Evolutionary conservation across 2,797 vertebrate genomes (phyloP).

Genomic region (Coccyzus lansbergi): DNA sequence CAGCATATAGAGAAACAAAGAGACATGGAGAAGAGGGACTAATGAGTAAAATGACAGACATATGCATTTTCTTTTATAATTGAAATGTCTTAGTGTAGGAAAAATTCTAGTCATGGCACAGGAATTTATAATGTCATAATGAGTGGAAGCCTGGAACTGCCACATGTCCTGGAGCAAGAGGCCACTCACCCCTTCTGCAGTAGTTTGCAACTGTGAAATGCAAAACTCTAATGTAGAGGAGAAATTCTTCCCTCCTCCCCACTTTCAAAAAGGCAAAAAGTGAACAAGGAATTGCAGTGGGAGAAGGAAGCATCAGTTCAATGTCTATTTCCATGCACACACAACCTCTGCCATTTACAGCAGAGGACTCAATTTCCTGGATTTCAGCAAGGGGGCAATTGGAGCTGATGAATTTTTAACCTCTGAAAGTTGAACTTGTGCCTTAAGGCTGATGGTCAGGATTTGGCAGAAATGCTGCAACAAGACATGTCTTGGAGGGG

Average conservation of each 20-base stretch:
- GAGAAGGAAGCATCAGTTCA: background rate
- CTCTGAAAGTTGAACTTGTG: background rate
- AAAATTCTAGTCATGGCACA: background rate
- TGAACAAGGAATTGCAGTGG: background rate
- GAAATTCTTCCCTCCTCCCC: background rate
- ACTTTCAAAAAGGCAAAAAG: background rate
- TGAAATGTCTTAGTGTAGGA: background rate
- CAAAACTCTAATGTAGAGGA: background rate
- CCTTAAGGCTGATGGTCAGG: background rate
- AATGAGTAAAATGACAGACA: background rate
- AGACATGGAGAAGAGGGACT: background rate
- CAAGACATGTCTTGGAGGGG: background rate
- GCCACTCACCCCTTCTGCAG: background rate
- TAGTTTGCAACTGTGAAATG: background rate
- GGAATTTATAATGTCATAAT: background rate
- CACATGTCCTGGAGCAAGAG: background rate
- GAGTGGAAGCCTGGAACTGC: background rate
- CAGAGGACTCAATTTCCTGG: background rate
- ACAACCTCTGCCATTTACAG: background rate
- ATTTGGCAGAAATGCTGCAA: background rate
- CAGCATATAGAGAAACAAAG: background rate
- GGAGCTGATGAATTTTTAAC: background rate
- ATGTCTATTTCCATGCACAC: accelerated
- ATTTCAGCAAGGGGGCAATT: background rate
- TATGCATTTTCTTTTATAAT: background rate